Percentiles rank a stretch among this genome's conserved stretches.
These are phyloP conservation scores for Prionailurus bengalensis DNA, from an alignment of 2,113 vertebrate species.

Conservation along the genomic window DNA sequence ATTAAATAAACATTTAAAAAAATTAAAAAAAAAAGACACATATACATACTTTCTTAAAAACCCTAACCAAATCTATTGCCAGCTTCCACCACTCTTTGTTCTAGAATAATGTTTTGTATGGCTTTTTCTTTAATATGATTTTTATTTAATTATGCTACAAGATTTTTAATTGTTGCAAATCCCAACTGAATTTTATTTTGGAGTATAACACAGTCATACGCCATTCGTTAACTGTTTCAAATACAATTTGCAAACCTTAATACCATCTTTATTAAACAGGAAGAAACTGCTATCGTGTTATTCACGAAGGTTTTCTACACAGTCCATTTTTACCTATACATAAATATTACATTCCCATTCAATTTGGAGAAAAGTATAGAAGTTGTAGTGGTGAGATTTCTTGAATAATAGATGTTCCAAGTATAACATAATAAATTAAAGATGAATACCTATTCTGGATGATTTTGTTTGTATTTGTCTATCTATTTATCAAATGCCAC, in stretches of 20 bases:
- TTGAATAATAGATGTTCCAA: conserved; percentile 2
- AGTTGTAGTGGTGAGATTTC: not conserved
- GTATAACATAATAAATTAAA: conserved; percentile 30
- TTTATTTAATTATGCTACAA: not conserved
- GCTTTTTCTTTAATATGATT: not conserved
- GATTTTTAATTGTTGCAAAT: not conserved
- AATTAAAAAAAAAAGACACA: not conserved
- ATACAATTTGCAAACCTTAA: not conserved
- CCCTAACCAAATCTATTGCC: not conserved
- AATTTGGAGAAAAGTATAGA: not conserved
- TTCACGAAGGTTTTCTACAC: not conserved
- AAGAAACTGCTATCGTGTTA: not conserved
- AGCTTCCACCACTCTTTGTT: not conserved
- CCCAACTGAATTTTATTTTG: not conserved
- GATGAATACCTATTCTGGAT: not conserved
- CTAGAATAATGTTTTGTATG: not conserved
- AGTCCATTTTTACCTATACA: not conserved
- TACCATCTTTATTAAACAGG: not conserved
- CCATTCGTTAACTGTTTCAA: not conserved
- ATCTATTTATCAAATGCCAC: not conserved
- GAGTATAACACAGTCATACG: not conserved
- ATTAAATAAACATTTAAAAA: too few species aligned
- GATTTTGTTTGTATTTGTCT: not conserved
- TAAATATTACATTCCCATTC: conserved; percentile 31
- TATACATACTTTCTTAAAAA: not conserved